phyloP scores from a whole-genome alignment of 2,888 invertebrate genomes.

The Ennomos fuscantarius region DNA sequence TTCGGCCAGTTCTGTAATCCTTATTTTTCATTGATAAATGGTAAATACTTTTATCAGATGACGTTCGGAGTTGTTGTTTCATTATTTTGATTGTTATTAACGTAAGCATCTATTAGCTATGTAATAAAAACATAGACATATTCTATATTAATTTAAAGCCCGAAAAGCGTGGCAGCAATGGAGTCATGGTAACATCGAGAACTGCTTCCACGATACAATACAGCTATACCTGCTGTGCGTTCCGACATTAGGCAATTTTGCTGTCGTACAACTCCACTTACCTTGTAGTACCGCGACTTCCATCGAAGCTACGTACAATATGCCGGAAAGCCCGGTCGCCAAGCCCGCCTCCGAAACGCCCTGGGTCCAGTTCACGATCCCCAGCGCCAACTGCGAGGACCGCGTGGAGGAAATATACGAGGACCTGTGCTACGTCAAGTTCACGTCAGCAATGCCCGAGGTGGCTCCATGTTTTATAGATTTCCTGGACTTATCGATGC shows the following conservation, averaged over 20 bases:
- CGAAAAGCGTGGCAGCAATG: too few relatives aligned
- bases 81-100: too few relatives aligned
- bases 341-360: conserved; percentile 73
- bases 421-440: conserved; percentile 94
- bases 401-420: conserved; percentile 94
- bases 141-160: too few relatives aligned
- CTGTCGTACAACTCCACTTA: conserved; percentile 6
- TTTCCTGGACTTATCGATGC: conserved; percentile 14
- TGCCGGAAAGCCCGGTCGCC: conserved; percentile 52
- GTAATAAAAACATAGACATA: too few relatives aligned
- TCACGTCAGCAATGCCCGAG: conserved; percentile 89
- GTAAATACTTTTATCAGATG: neutral
- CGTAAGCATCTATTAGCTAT: too few relatives aligned
- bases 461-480: conserved; percentile 65
- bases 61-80: too few relatives aligned
- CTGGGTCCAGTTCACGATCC: conserved; percentile 89
- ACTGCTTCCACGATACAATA: neutral
- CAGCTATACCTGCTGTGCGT: too few relatives aligned
- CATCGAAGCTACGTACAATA: conserved; percentile 58
- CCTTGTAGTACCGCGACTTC: conserved; percentile 65
- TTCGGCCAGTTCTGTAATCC: conserved; percentile 16
- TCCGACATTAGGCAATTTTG: neutral
- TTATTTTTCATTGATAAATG: neutral
- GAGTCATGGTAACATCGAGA: too few relatives aligned
- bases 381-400: conserved; percentile 84